A percentile compares a stretch with the other conserved stretches of the same genome.
Evolutionary conservation across 2,113 vertebrate genomes (phyloP).

Genomic region (Ornithorhynchus anatinus): DNA sequence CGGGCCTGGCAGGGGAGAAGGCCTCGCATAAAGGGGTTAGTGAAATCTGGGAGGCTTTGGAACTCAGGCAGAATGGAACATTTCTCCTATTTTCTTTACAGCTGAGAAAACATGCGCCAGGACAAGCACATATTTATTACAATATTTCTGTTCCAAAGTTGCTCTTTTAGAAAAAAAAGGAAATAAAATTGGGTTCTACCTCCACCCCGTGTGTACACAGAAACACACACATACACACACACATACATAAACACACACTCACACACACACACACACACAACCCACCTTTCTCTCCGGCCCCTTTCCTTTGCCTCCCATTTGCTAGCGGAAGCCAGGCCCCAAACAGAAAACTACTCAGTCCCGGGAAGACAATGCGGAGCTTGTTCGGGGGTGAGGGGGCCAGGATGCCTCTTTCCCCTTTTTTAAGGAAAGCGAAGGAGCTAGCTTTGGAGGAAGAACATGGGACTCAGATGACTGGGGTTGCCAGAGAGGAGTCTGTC

Average conservation of each 20-base stretch:
- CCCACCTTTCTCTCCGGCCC: accelerated
- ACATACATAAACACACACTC: no score
- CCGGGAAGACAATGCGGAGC: conserved; percentile 51
- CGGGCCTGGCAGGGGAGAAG: conserved; percentile 24
- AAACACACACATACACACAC: background rate
- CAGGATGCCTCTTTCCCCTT: background rate
- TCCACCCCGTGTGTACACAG: background rate
- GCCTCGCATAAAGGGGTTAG: conserved; percentile 57
- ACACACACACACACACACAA: no score
- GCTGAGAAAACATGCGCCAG: conserved; percentile 74
- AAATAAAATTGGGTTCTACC: conserved; percentile 52
- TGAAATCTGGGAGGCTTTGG: conserved; percentile 65
- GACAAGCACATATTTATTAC: conserved; percentile 62
- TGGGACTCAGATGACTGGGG: background rate
- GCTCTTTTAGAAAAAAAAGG: conserved; percentile 49
- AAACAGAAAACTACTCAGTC: conserved; percentile 41
- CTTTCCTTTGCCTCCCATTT: conserved; percentile 42
- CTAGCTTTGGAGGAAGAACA: background rate
- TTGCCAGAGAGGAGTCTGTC: background rate
- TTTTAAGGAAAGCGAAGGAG: conserved; percentile 1
- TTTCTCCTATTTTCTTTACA: conserved; percentile 74
- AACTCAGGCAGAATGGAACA: conserved; percentile 71
- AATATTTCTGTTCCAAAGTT: conserved; percentile 64
- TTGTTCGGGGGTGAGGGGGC: conserved; percentile 41
- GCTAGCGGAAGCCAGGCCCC: conserved; percentile 42